A percentile compares a stretch with the other conserved stretches of the same genome.
Conservation (phyloP, 2,113 vertebrate species). For the Brachyhypopomus occidentalis region DNA sequence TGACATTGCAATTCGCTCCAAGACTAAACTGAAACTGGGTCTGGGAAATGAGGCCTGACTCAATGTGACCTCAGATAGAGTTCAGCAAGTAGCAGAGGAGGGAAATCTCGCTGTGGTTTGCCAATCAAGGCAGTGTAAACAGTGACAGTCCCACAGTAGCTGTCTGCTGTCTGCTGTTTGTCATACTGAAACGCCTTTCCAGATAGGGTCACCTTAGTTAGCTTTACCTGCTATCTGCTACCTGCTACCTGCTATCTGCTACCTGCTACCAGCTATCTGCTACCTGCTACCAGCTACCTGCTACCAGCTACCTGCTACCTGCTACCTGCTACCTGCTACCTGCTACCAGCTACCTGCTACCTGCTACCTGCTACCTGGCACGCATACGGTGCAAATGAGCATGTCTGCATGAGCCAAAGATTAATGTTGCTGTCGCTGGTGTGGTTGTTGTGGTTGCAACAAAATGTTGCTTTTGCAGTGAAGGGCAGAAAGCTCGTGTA, state of each 20-base stretch:
- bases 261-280: no score
- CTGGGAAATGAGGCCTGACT: not conserved
- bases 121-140: conserved; percentile 7
- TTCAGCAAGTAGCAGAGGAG: conserved; percentile 1
- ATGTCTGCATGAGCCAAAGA: conserved; percentile 23
- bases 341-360: no score
- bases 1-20: conserved; percentile 9
- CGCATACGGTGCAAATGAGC: no score
- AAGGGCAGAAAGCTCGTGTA: conserved; percentile 8
- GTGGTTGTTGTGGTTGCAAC: not conserved
- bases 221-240: not conserved
- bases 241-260: no score
- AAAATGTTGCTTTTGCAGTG: not conserved
- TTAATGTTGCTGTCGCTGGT: conserved; percentile 10
- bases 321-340: no score
- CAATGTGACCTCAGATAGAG: not conserved
- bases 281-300: no score
- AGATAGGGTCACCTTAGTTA: not conserved
- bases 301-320: no score
- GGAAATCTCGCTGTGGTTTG: not conserved
- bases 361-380: no score
- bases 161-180: conserved; percentile 2
- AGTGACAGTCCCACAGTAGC: not conserved
- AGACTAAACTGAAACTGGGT: not conserved
- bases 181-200: conserved; percentile 4